Percentiles rank a stretch among this genome's conserved stretches.
Evolutionary conservation across 2,888 invertebrate species (phyloP).

Genomic region (Acleris holmiana): DNA sequence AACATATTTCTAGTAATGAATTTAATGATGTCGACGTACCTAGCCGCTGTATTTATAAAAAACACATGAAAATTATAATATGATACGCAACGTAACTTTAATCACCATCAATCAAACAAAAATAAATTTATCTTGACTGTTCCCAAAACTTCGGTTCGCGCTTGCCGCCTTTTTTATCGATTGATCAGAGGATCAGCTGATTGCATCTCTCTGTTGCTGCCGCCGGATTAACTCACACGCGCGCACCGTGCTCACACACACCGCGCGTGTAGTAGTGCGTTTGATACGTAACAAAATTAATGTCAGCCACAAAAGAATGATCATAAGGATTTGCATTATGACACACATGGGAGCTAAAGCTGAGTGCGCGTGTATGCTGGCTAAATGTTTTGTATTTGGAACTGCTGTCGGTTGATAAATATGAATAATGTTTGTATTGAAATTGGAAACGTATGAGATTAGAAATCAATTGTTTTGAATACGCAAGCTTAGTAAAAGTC

Average conservation of each 20-base stretch:
- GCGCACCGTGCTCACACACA: conserved; percentile 34
- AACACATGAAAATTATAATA: too few species aligned
- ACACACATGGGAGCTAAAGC: conserved; percentile 49
- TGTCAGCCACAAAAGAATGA: conserved; percentile 67
- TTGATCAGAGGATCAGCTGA: conserved; percentile 81
- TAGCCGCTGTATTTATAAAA: too few species aligned
- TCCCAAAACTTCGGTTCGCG: conserved; percentile 4
- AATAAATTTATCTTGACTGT: background rate
- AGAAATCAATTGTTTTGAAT: background rate
- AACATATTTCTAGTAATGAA: too few species aligned
- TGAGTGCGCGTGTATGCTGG: conserved; percentile 16
- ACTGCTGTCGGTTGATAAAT: conserved; percentile 11
- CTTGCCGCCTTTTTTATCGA: conserved; percentile 65
- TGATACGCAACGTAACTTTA: too few species aligned
- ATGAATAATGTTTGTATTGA: conserved; percentile 1
- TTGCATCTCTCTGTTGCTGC: conserved; percentile 80
- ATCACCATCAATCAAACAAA: too few species aligned
- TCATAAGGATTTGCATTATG: conserved; percentile 70
- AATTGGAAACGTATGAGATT: background rate
- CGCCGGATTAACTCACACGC: conserved; percentile 69
- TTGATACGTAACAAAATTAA: conserved; percentile 55
- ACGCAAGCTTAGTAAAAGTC: background rate
- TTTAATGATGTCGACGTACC: too few species aligned
- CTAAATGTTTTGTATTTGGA: conserved; percentile 32
- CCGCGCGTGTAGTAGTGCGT: conserved; percentile 27